Base-by-base conservation (phyloP, 2,113 vertebrate species). In the Forbesichthys agassizii region DNA sequence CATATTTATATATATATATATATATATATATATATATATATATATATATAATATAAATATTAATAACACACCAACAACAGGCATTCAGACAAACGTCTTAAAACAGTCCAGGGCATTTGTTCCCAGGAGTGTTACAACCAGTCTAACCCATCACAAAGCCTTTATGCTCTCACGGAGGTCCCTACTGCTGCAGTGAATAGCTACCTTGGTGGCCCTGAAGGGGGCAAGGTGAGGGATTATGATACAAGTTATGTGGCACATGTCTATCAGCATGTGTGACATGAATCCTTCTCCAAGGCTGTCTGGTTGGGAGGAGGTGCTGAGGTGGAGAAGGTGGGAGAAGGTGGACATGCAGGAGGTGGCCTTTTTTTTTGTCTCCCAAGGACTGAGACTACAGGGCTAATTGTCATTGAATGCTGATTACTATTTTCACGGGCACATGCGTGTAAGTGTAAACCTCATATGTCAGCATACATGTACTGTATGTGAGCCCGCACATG, bases 151-250 rank as follows among this genome's bases (percentile, higher is more conserved):
- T 90, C 83, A 86, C 76, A 84, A 85, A 83, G 74, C 82, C 84
- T 18, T 33, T 51, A 8, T 53, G 27, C n/a, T 76, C 83, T 83
- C 86, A 84, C 78, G 89, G 88, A 88, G 89, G 89, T 91, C 88
- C 82, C 76, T 33, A 10, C n/a, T n/a, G 12, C 60, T 73, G 66
- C 65, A 82, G 65, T 88, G 83, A 88, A 87, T 88, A 86, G 86
- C 89, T 73, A 63, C 86, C 88, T 81, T 90, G 89, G 89, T 90
- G 89, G 88, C 88, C 88, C 79, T 65, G 74, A 80, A 81, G 52
- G 54, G 18, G 49, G 16, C 2, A 68, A 77, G 74, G 66, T 55
- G 14, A 78, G 72, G 88, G 88, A 91, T 91, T 89, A 91, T 86
- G 84, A 84, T 27, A 27, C 1, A 27, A 27, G 20, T 27, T 84